A percentile compares a stretch with the other conserved stretches of the same genome.
phyloP scores from a whole-genome alignment of 1,140 invertebrate species.

The Zaprionus vittiger region DNA sequence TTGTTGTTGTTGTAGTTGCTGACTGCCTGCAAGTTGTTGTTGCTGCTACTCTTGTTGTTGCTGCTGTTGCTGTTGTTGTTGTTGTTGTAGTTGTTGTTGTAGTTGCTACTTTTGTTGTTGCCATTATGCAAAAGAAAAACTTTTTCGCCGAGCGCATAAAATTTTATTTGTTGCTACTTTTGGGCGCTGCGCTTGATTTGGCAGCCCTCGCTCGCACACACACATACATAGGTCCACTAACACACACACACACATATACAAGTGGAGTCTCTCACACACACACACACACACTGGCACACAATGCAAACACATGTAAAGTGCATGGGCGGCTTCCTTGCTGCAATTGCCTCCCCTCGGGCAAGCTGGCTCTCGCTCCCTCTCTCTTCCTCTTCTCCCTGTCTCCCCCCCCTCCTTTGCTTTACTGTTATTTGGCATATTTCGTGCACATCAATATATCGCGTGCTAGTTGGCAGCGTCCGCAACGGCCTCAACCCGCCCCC shows the following conservation, averaged over 20 bases:
- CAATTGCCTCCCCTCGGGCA: constrained; percentile 21
- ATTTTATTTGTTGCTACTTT: constrained; percentile 83
- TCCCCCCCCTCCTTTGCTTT: neutral
- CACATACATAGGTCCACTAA: constrained; percentile 15
- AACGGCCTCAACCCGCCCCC: constrained; percentile 31
- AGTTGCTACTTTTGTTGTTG: constrained; percentile 46
- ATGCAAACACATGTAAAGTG: constrained; percentile 52
- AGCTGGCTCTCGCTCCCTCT: neutral
- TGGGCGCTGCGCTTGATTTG: constrained; percentile 80
- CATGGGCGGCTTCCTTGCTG: constrained; percentile 44
- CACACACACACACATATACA: neutral
- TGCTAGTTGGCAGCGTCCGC: constrained; percentile 73
- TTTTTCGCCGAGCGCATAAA: constrained; percentile 77
- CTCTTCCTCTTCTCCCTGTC: neutral
- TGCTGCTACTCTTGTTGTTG: constrained; percentile 26
- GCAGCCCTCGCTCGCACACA: constrained; percentile 40
- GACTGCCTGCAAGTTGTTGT: constrained; percentile 36
- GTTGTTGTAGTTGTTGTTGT: constrained; percentile 18
- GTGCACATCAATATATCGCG: constrained; percentile 79
- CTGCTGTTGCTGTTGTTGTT: constrained; percentile 35
- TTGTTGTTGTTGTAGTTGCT: constrained; percentile 44
- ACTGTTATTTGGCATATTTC: constrained; percentile 78
- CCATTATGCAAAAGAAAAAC: constrained; percentile 77
- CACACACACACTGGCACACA: constrained; percentile 15
- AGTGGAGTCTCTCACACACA: neutral